These are phyloP conservation scores for Dastarcus helophoroides DNA, from an alignment of 2,888 invertebrate genomes.

Conservation along the genomic window DNA sequence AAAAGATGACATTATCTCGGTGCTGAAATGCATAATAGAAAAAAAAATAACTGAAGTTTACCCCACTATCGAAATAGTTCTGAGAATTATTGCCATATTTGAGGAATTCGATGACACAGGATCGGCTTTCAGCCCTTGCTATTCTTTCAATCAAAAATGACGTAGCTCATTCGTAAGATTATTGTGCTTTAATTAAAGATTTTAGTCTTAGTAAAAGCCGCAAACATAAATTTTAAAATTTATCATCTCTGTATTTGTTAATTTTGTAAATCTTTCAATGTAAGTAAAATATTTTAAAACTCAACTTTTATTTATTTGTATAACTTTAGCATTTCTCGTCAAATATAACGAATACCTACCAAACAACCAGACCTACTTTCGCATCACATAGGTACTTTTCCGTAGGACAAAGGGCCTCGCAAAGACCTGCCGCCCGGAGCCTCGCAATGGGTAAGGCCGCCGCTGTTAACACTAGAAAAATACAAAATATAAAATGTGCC, in stretches of 20 bases:
- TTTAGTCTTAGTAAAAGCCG: conserved; percentile 17
- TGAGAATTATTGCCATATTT: conserved; percentile 17
- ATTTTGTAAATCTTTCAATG: conserved; percentile 3
- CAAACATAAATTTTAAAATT: too few species aligned
- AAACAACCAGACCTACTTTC: conserved; percentile 5
- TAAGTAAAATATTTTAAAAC: conserved; percentile 5
- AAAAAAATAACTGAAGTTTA: conserved; percentile 12
- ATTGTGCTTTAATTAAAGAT: conserved; percentile 14
- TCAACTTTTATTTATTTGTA: conserved; percentile 9
- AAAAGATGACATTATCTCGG: conserved; percentile 16
- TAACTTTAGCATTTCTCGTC: conserved; percentile 4
- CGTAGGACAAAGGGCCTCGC: conserved; percentile 5
- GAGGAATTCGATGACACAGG: too few species aligned
- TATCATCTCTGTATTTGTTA: conserved; percentile 8
- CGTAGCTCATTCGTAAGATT: too few species aligned
- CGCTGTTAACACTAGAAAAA: too few species aligned
- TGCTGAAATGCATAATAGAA: conserved; percentile 13
- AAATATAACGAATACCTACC: conserved; percentile 3
- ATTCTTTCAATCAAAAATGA: too few species aligned
- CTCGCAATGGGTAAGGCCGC: conserved; percentile 4
- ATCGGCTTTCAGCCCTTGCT: too few species aligned
- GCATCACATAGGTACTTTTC: conserved; percentile 1
- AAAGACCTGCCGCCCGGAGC: not conserved
- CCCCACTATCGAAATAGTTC: conserved; percentile 16
- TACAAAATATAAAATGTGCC: too few species aligned